Percentiles rank a stretch among this genome's conserved stretches.
These are phyloP conservation scores for Leptopilina boulardi DNA, from an alignment of 1,140 invertebrate genomes.

Conservation along the genomic window DNA sequence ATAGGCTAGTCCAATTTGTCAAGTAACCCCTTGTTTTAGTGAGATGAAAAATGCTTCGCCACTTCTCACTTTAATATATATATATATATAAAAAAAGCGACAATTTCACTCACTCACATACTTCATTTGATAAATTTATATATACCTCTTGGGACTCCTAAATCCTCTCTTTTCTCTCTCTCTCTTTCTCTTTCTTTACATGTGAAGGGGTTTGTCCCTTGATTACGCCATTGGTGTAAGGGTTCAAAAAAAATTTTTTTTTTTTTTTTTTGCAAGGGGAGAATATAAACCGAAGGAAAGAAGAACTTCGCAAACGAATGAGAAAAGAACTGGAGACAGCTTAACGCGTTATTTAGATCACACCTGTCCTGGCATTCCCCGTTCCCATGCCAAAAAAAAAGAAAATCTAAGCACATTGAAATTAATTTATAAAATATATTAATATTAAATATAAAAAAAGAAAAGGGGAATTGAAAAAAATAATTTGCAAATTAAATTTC, in stretches of 20 bases:
- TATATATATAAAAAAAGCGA: background rate
- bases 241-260: background rate
- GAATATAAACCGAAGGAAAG: constrained; percentile 23
- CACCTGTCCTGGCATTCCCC: constrained; percentile 56
- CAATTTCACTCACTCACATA: background rate
- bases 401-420: background rate
- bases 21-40: constrained; percentile 3
- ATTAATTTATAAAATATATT: background rate
- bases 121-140: constrained; percentile 21
- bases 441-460: background rate
- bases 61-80: constrained; percentile 3
- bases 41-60: background rate
- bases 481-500: no score
- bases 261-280: background rate
- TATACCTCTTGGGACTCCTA: background rate
- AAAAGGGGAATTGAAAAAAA: no score
- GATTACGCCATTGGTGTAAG: constrained; percentile 29
- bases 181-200: no score
- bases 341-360: constrained; percentile 58
- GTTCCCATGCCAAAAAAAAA: constrained; percentile 48
- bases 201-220: constrained; percentile 4
- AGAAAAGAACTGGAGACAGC: constrained; percentile 43
- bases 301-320: constrained; percentile 14
- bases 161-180: no score
- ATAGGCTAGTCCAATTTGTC: background rate